Percentiles rank a stretch among this genome's conserved stretches.
Conservation (phyloP, 30 jellyfish, hydroid and myxozoan species). For the Cassiopea xamachana region DNA sequence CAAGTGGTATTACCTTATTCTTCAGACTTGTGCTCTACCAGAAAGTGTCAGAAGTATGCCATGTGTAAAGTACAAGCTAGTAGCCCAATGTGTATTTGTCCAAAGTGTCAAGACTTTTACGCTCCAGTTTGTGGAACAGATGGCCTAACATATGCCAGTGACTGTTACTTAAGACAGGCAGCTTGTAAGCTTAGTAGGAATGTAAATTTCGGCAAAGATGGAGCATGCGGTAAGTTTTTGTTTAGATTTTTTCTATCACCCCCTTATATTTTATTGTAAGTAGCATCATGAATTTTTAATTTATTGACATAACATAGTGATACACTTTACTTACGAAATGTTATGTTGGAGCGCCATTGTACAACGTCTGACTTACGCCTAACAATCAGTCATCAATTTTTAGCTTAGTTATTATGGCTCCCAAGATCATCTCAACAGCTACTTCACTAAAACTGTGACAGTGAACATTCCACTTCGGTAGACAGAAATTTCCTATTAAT, state of each 20-base stretch:
- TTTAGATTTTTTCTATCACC: too few relatives aligned
- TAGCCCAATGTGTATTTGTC: conserved; percentile 78
- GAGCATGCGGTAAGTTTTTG: conserved; percentile 64
- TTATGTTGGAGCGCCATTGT: too few relatives aligned
- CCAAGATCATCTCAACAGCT: too few relatives aligned
- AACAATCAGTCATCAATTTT: too few relatives aligned
- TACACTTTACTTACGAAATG: too few relatives aligned
- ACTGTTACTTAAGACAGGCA: conserved; percentile 66
- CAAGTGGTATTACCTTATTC: neutral
- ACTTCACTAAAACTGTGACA: neutral
- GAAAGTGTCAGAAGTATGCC: conserved; percentile 53
- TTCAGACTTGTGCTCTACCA: conserved; percentile 63
- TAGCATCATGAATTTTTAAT: too few relatives aligned
- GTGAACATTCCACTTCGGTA: neutral
- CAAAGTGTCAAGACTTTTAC: conserved; percentile 40
- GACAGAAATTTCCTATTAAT: neutral
- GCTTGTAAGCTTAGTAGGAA: conserved; percentile 46
- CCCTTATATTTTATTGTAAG: too few relatives aligned
- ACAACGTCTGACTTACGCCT: too few relatives aligned
- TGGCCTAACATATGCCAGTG: conserved; percentile 79
- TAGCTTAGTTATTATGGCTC: too few relatives aligned
- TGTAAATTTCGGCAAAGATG: conserved; percentile 34
- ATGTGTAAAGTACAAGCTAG: conserved; percentile 22
- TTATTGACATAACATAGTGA: too few relatives aligned
- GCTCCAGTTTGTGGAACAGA: conserved; percentile 85